Evolutionary conservation across 2,888 invertebrate species (phyloP).

Genomic region (Mythimna vitellina): DNA sequence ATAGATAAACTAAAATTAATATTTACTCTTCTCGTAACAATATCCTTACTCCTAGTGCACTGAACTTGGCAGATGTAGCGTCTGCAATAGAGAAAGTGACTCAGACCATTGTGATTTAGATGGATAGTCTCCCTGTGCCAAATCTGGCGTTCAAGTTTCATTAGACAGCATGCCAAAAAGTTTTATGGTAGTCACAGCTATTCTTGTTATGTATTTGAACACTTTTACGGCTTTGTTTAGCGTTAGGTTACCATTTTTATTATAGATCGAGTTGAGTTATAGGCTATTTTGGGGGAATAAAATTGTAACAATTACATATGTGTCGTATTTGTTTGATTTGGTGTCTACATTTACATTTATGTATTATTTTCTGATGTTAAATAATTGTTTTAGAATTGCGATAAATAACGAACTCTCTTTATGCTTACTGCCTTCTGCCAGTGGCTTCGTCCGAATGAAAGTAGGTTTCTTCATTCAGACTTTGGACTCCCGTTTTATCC

Average conservation of each 20-base stretch:
- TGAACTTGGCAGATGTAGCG: constrained; percentile 80
- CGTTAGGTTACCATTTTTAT: constrained; percentile 10
- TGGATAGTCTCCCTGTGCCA: constrained; percentile 59
- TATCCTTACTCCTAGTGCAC: constrained; percentile 69
- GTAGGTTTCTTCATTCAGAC: no score
- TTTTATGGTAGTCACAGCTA: constrained; percentile 33
- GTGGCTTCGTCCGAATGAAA: no score
- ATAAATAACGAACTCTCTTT: neutral
- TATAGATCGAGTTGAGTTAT: constrained; percentile 4
- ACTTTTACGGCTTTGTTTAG: constrained; percentile 35
- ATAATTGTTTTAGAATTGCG: neutral
- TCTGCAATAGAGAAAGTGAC: constrained; percentile 72
- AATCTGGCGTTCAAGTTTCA: constrained; percentile 55
- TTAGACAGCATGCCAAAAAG: constrained; percentile 40
- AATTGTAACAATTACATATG: constrained; percentile 1
- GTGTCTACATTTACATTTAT: neutral
- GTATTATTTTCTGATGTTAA: neutral
- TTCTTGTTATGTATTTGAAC: constrained; percentile 20
- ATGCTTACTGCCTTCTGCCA: no score
- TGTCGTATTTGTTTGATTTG: constrained; percentile 27
- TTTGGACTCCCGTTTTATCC: no score
- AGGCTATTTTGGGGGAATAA: neutral
- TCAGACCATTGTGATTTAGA: constrained; percentile 68
- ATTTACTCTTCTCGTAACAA: constrained; percentile 35
- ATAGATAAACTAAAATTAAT: constrained; percentile 19